Evolutionary conservation across 2,888 invertebrate genomes (phyloP).

Genomic region (Chymomyza amoena): DNA sequence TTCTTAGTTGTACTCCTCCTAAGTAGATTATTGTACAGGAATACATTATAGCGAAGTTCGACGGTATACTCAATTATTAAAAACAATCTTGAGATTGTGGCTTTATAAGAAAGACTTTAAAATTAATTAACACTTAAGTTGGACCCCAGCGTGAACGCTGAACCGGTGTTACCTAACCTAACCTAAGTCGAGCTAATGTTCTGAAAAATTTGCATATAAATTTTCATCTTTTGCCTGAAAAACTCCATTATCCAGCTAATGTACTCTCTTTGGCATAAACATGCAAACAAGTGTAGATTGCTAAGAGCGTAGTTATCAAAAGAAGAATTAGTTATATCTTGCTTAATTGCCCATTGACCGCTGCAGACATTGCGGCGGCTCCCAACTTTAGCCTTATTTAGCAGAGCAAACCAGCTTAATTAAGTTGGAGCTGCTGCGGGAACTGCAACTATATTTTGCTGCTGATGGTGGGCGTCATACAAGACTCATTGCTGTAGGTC

Average conservation of each 20-base stretch:
- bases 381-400: slow-evolving; percentile 8
- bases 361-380: slow-evolving; percentile 22
- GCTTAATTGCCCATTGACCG: slow-evolving; percentile 50
- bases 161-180: no score
- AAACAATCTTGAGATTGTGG: no score
- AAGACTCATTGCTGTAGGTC: not conserved
- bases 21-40: no score
- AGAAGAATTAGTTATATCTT: not conserved
- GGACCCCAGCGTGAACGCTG: no score
- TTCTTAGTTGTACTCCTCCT: no score
- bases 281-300: not conserved
- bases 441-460: not conserved
- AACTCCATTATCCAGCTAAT: not conserved
- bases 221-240: no score
- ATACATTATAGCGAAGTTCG: no score
- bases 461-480: slow-evolving; percentile 54
- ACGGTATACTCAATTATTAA: no score
- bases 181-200: no score
- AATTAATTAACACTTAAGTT: no score
- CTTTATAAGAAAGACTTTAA: no score
- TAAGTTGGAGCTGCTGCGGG: slow-evolving; percentile 22
- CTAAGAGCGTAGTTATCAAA: not conserved
- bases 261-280: not conserved
- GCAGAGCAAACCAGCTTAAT: slow-evolving; percentile 40
- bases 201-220: no score